phyloP scores from a whole-genome alignment of 1,140 invertebrate species.

The Macrostomum lignano region DNA sequence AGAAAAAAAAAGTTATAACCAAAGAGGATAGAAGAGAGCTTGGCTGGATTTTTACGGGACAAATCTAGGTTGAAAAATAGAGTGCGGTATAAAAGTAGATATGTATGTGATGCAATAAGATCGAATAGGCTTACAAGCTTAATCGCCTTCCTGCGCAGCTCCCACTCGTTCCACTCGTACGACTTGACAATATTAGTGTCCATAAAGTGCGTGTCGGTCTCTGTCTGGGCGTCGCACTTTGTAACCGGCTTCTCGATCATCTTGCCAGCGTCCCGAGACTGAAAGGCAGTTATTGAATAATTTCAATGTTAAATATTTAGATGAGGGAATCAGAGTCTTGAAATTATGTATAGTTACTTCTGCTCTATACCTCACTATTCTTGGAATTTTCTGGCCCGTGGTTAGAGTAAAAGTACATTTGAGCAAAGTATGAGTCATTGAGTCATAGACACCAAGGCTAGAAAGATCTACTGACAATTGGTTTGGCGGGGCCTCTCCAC shows the following conservation, averaged over 20 bases:
- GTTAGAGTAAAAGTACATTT: constrained; percentile 6
- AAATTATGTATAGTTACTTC: neutral
- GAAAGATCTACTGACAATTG: too few relatives aligned
- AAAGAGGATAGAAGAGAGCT: too few relatives aligned
- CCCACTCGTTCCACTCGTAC: constrained; percentile 48
- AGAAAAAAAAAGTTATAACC: too few relatives aligned
- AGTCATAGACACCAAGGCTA: neutral
- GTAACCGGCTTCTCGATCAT: constrained; percentile 27
- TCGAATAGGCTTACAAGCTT: constrained; percentile 34
- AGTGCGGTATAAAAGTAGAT: constrained; percentile 7
- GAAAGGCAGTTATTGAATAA: constrained; percentile 3
- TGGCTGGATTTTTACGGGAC: too few relatives aligned
- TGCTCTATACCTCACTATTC: neutral
- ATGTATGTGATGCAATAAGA: neutral
- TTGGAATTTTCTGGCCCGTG: too few relatives aligned
- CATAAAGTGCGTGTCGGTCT: constrained; percentile 41
- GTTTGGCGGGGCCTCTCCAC: too few relatives aligned
- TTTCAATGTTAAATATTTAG: too few relatives aligned
- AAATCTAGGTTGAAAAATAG: too few relatives aligned
- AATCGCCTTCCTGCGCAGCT: constrained; percentile 38
- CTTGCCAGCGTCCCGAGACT: constrained; percentile 17
- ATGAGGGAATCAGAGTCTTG: neutral
- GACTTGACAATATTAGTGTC: constrained; percentile 35
- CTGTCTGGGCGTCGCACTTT: constrained; percentile 34
- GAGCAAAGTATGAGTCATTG: neutral